A percentile compares a stretch with the other conserved stretches of the same genome.
These are phyloP conservation scores for Caenorhabditis doughertyi DNA, from an alignment of 2,888 invertebrate species.

Conservation along the genomic window DNA sequence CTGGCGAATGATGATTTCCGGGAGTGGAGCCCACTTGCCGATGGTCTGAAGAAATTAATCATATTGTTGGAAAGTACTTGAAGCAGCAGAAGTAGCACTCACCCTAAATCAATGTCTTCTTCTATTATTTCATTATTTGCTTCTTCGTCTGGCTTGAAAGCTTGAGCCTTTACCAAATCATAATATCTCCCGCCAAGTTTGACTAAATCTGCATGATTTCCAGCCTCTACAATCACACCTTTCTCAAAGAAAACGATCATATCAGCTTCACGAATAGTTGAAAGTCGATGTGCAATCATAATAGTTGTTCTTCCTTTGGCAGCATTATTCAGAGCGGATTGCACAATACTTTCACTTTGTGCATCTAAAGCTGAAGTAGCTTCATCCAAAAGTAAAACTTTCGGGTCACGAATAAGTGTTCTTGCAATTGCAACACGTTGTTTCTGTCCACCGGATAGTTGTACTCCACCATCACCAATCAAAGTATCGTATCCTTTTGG, in stretches of 20 bases:
- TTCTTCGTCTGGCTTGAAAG: constrained; percentile 70
- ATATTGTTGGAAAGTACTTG: too few species aligned
- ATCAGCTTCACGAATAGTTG: constrained; percentile 77
- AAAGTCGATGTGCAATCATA: constrained; percentile 79
- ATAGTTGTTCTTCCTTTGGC: constrained; percentile 75
- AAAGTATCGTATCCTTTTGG: constrained; percentile 76
- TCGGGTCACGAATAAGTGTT: constrained; percentile 71
- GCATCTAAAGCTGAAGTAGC: constrained; percentile 87
- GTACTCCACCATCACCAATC: constrained; percentile 80
- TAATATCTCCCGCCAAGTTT: constrained; percentile 69
- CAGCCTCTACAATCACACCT: constrained; percentile 74
- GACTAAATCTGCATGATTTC: constrained; percentile 74
- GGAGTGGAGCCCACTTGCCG: constrained; percentile 10
- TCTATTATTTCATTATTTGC: constrained; percentile 18
- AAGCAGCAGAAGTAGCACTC: too few species aligned
- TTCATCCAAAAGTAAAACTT: constrained; percentile 85
- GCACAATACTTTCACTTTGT: constrained; percentile 88
- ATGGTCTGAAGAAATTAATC: constrained; percentile 14
- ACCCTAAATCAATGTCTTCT: constrained; percentile 45
- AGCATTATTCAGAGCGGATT: constrained; percentile 75
- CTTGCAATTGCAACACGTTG: constrained; percentile 77
- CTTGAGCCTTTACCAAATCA: constrained; percentile 77
- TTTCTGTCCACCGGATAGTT: constrained; percentile 79
- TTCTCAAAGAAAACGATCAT: constrained; percentile 78
- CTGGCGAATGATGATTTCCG: constrained; percentile 28